Conservation (phyloP, 2,888 invertebrate species). For the Thereva unica region DNA sequence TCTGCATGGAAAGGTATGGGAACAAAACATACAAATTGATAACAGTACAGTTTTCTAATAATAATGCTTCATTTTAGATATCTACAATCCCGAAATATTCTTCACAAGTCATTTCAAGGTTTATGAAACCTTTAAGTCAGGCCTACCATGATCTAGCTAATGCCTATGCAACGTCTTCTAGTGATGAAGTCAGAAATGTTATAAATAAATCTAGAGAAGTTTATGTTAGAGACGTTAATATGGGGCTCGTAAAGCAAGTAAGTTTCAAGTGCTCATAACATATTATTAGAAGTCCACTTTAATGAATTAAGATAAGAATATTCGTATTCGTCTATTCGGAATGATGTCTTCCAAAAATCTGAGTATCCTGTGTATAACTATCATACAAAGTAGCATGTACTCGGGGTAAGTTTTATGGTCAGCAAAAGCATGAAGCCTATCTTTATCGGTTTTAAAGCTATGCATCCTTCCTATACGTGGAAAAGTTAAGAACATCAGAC, state of each 20-base stretch:
- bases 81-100: slow-evolving; percentile 84
- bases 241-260: slow-evolving; percentile 78
- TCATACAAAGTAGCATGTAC: too few species aligned
- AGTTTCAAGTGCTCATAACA: slow-evolving; percentile 28
- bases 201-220: slow-evolving; percentile 80
- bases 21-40: slow-evolving; percentile 23
- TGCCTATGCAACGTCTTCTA: slow-evolving; percentile 77
- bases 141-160: slow-evolving; percentile 86
- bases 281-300: slow-evolving; percentile 8
- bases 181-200: slow-evolving; percentile 69
- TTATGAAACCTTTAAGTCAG: slow-evolving; percentile 81
- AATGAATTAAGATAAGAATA: slow-evolving; percentile 4
- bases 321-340: slow-evolving; percentile 7
- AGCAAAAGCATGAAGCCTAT: too few species aligned
- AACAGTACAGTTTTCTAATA: background rate
- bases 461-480: too few species aligned
- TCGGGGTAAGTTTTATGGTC: too few species aligned
- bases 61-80: slow-evolving; percentile 54
- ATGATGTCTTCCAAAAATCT: background rate
- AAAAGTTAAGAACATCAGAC: too few species aligned
- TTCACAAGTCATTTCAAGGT: slow-evolving; percentile 84
- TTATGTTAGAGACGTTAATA: slow-evolving; percentile 77
- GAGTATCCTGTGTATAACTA: too few species aligned
- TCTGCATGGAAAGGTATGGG: slow-evolving; percentile 81
- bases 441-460: too few species aligned